A percentile compares a stretch with the other conserved stretches of the same genome.
phyloP scores from a whole-genome alignment of 1,140 invertebrate species.

The Pachyrhynchus sulphureomaculatus region DNA sequence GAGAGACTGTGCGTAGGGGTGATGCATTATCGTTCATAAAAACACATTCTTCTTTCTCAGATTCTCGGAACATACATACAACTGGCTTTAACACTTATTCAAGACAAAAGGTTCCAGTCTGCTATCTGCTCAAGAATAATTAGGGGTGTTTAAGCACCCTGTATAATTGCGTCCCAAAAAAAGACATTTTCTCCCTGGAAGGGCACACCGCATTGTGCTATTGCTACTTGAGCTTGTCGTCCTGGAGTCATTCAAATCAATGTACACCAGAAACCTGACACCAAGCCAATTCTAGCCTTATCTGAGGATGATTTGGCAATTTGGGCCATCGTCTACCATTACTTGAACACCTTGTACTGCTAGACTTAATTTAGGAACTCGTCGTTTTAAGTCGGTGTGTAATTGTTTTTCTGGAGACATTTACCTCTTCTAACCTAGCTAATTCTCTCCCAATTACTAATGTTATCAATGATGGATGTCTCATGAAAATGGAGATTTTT shows the following conservation, averaged over 20 bases:
- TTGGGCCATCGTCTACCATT: too few species aligned
- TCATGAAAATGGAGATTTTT: too few species aligned
- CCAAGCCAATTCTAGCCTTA: neutral
- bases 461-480: too few species aligned
- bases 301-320: too few species aligned
- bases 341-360: too few species aligned
- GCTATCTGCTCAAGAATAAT: neutral
- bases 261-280: neutral
- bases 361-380: neutral
- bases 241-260: neutral
- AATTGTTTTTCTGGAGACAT: neutral
- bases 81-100: neutral
- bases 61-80: neutral
- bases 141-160: neutral
- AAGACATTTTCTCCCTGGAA: neutral
- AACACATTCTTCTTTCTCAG: neutral
- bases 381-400: neutral
- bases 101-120: neutral
- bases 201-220: neutral
- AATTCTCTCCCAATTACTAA: too few species aligned
- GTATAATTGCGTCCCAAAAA: too few species aligned
- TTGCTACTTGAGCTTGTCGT: neutral
- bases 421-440: neutral
- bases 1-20: too few species aligned
- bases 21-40: neutral